Conservation (phyloP, 2,797 vertebrate species). For the Eidolon dupreanum region DNA sequence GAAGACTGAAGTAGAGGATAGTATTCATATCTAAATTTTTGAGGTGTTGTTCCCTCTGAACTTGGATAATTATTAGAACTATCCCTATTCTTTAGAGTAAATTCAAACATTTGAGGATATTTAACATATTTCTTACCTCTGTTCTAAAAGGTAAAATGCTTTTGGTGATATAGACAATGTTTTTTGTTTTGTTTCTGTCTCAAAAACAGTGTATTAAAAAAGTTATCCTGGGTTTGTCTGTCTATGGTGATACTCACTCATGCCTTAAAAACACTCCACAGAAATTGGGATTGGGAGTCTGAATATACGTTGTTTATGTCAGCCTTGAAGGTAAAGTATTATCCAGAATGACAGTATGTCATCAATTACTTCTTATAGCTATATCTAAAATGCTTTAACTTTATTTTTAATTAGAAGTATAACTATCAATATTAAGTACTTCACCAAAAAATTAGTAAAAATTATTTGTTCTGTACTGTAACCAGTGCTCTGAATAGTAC, state of each 20-base stretch:
- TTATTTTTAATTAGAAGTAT: slow-evolving; percentile 18
- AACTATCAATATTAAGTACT: slow-evolving; percentile 18
- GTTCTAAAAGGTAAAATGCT: neutral
- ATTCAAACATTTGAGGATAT: neutral
- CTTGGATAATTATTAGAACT: neutral
- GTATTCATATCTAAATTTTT: neutral
- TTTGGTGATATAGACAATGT: slow-evolving; percentile 11
- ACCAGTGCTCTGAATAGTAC: neutral
- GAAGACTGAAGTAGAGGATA: neutral
- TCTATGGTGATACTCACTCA: slow-evolving; percentile 92
- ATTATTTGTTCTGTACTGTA: neutral
- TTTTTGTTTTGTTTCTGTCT: slow-evolving; percentile 60
- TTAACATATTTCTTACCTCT: slow-evolving; percentile 43
- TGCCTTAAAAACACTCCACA: slow-evolving; percentile 95
- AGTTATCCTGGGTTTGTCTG: slow-evolving; percentile 94
- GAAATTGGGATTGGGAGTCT: slow-evolving; percentile 99
- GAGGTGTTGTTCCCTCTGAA: neutral
- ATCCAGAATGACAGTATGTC: slow-evolving; percentile 51
- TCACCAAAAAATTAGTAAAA: slow-evolving; percentile 21
- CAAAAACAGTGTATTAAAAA: slow-evolving; percentile 90
- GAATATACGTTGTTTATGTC: slow-evolving; percentile 98
- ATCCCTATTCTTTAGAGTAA: slow-evolving; percentile 13
- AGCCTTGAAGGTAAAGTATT: slow-evolving; percentile 93
- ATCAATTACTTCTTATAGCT: neutral
- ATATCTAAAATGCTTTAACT: slow-evolving; percentile 12